phyloP scores from a whole-genome alignment of 2,888 invertebrate genomes.

The Vesta saturnalis region DNA sequence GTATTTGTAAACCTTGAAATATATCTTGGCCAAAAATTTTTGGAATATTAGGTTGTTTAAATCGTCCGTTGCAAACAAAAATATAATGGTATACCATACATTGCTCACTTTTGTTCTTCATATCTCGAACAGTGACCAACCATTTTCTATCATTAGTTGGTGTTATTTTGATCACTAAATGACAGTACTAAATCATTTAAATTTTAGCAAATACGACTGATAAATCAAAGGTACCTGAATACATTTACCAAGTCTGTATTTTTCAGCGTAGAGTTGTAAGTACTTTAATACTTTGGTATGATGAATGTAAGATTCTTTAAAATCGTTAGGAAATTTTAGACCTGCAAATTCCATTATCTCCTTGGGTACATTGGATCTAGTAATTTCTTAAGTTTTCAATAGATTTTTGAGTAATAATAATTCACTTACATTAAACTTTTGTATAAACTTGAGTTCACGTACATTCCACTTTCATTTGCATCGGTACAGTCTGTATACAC shows the following conservation, averaged over 20 bases:
- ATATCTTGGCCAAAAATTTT: slow-evolving; percentile 72
- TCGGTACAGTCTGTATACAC: slow-evolving; percentile 82
- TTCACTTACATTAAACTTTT: slow-evolving; percentile 77
- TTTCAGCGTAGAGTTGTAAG: background rate
- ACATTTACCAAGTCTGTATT: background rate
- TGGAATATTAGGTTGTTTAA: slow-evolving; percentile 78
- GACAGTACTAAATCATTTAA: slow-evolving; percentile 49
- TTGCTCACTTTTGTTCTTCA: slow-evolving; percentile 63
- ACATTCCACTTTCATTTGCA: slow-evolving; percentile 79
- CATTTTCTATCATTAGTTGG: slow-evolving; percentile 63
- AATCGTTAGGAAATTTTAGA: slow-evolving; percentile 67
- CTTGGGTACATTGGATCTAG: slow-evolving; percentile 78
- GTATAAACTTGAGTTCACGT: slow-evolving; percentile 93
- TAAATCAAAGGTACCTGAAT: background rate
- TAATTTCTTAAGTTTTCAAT: no score
- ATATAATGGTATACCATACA: slow-evolving; percentile 72
- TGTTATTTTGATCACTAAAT: slow-evolving; percentile 48
- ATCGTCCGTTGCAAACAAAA: slow-evolving; percentile 87
- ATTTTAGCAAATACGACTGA: no score
- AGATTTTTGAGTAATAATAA: no score
- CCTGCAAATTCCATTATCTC: slow-evolving; percentile 83
- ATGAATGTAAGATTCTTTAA: background rate
- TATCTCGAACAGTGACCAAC: slow-evolving; percentile 69
- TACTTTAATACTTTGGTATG: background rate
- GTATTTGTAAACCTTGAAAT: slow-evolving; percentile 68